Base-by-base conservation (phyloP, 2,797 vertebrate species). In the Euphonia xanthogaster region DNA sequence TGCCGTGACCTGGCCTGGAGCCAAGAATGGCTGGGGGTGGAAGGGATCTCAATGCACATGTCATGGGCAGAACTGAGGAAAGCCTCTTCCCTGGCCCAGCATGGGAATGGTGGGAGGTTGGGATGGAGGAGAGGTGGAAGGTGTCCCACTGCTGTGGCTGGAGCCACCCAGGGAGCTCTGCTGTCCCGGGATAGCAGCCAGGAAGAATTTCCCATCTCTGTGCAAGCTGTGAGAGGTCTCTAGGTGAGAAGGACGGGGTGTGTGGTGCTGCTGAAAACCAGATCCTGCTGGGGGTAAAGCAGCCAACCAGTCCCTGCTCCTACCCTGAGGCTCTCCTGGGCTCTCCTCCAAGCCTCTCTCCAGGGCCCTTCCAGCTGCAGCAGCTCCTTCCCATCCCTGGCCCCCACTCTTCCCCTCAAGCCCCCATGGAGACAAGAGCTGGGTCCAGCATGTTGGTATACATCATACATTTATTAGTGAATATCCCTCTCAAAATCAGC, bases 391-490 rank as follows among this genome's bases (percentile, higher is more conserved):
- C 30, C n/a, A 48, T 2, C 39, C 62, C 54, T 48, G 31, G 21
- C 30, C 20, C 33, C 28, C n/a, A 12, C 5, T 1, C 10, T 28
- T 44, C 72, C 18, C 50, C 35, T 33, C 3, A 2, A 50, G 24
- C 60, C 40, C 67, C 47, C 28, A 2, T 0, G 1, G 4, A 92
- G 70, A 88, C 47, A 95, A 54, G 67, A 91, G 86, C 51, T 8
- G 0, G 71, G 61, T 42, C 3, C 72, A 44, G 81, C 21, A 0
- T 7, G 10, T 98, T 98, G 98, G 98, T 99, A 99, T 99, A 99
- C 98, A 98, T 99, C 99, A 99, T 99, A 99, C 99, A 99, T 99
- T 99, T 99, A 99, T 99, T 99, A 99, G 99, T 99, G 99, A 99
- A 99, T 99, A 99, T 99, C 99, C 99, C 99, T 99, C 98, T 99